A percentile compares a stretch with the other conserved stretches of the same genome.
These are phyloP conservation scores for Drosophila pandora DNA, from an alignment of 1,140 invertebrate species.

Conservation along the genomic window DNA sequence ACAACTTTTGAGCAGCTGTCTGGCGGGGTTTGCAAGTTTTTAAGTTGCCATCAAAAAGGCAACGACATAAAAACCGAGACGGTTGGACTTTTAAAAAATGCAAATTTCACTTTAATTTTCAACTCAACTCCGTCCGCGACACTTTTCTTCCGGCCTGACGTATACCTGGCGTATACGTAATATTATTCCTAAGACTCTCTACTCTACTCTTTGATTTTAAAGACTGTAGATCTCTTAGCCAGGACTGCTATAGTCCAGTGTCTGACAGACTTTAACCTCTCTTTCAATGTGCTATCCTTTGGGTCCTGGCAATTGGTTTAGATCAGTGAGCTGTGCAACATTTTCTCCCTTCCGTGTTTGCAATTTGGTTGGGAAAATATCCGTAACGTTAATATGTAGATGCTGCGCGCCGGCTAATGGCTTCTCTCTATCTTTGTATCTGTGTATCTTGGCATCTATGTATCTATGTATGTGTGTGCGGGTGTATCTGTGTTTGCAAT, in stretches of 20 bases:
- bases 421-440: slow-evolving; percentile 27
- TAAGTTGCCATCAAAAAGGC: slow-evolving; percentile 58
- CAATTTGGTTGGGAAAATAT: slow-evolving; percentile 60
- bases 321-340: slow-evolving; percentile 50
- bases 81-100: slow-evolving; percentile 56
- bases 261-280: neutral
- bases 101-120: slow-evolving; percentile 74
- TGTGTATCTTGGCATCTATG: neutral
- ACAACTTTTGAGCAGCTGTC: slow-evolving; percentile 79
- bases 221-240: too few relatives aligned
- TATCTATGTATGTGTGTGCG: neutral
- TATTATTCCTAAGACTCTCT: too few relatives aligned
- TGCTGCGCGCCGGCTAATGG: slow-evolving; percentile 44
- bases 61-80: slow-evolving; percentile 2
- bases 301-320: slow-evolving; percentile 47
- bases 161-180: slow-evolving; percentile 15
- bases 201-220: too few relatives aligned
- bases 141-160: slow-evolving; percentile 12
- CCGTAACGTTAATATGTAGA: slow-evolving; percentile 66
- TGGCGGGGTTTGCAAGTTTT: slow-evolving; percentile 52
- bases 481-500: slow-evolving; percentile 5
- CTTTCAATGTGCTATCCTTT: slow-evolving; percentile 6
- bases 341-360: slow-evolving; percentile 30
- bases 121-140: slow-evolving; percentile 46
- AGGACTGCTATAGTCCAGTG: too few relatives aligned